Evolutionary conservation across 2,888 invertebrate genomes (phyloP), one percentile per base, ranked within the genome.

Genomic region (Epirrhoe alternata): DNA sequence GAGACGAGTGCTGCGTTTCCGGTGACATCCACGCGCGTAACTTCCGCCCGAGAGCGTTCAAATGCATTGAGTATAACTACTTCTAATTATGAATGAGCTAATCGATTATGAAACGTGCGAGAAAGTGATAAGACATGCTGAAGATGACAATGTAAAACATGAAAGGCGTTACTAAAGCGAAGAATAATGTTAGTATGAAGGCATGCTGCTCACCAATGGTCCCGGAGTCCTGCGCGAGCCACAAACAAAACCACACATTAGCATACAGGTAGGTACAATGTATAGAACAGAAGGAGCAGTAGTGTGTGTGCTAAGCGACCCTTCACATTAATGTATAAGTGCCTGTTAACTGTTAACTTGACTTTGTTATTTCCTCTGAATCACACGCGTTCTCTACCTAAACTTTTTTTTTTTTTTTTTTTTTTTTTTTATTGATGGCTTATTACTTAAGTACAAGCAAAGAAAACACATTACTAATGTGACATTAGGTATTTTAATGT

Each of bases 191-290:
- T 62, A 56, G 35, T 42, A 50, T 49, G 17, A 56, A 55, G 5
- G 47, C 66, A 66, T 64, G 64, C 66, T 53, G 64, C 71, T 72
- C 68, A 72, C 71, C 71, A 33, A 0, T 31, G 8, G 10, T 59
- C 69, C 71, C 7, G 8, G 47, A 45, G 58, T 63, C 65, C 68
- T 66, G 71, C 52, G 54, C 51, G 14, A 30, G 17, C 10, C 51
- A 38, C 6, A 47, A 61, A 45, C 58, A 47, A 61, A 63, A 61
- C 55, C 58, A 63, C 64, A 65, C 57, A 58, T 70, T 66, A 68
- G 59, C 61, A 49, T 33, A 31, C 24, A 24, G 24, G 14, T 50
- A 61, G n/a, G 0, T 49, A 58, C 10, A 12, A 12, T 5, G n/a
- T 51, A 51, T 30, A 51, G 16, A 47, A 42, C 12, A 6, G 7